Conservation (phyloP, 2,888 invertebrate species). For the Julus scandinavius region DNA sequence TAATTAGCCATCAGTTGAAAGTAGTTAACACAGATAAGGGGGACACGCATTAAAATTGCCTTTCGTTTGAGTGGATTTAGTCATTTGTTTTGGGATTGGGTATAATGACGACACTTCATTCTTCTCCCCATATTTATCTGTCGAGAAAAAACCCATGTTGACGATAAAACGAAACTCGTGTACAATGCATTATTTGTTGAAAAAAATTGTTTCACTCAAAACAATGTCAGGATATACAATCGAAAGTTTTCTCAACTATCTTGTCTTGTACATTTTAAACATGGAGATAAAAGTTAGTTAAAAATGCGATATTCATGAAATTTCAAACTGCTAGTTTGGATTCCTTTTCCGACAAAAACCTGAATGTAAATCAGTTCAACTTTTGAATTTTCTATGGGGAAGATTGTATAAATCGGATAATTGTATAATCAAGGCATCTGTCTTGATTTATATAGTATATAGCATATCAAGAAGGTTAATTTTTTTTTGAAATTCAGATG, state of each 20-base stretch:
- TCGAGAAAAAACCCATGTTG: background rate
- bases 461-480: too few species aligned
- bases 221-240: background rate
- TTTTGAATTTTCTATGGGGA: too few species aligned
- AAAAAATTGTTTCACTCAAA: background rate
- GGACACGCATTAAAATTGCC: background rate
- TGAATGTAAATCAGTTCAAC: background rate
- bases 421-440: too few species aligned
- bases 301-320: background rate
- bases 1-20: constrained; percentile 12
- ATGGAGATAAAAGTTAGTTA: background rate
- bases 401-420: too few species aligned
- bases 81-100: background rate
- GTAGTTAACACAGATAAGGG: constrained; percentile 2
- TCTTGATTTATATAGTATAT: too few species aligned
- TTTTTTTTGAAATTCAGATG: too few species aligned
- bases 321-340: background rate
- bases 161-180: constrained; percentile 20
- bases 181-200: background rate
- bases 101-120: background rate
- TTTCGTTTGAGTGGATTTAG: background rate
- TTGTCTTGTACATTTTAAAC: background rate
- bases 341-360: background rate
- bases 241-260: background rate
- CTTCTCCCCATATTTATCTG: background rate